Evolutionary conservation across 2,888 invertebrate genomes (phyloP), one percentile per base, ranked within the genome.

Genomic region (Trissonchulus latispiculum): DNA sequence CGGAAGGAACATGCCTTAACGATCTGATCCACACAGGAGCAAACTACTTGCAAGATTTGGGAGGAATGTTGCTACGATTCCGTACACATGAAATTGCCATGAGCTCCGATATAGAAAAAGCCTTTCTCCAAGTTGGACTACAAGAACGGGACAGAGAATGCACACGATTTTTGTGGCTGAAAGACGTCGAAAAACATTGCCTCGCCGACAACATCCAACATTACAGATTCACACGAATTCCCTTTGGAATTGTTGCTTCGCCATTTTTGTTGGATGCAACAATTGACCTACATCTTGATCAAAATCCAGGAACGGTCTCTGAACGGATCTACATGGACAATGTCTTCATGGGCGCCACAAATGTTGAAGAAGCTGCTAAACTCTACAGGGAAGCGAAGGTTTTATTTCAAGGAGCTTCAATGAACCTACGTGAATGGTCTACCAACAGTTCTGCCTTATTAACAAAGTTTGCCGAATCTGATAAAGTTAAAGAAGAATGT

Each of bases 391-490:
- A 69, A 32, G 8, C 69, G 15, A 61, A 61, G 23, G 33, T 2
- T 18, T 35, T 70, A 1, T 72, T 72, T 31, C 29, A 32, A 3
- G 1, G 23, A 2, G 72, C 68, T n/a, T 37, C 68, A 15, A 73
- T 73, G 73, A 68, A 73, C 28, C 32, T 73, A 8, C 28, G 73
- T 1, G 73, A 73, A 69, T 73, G 36, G 35, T 23, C 33, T 2
- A 15, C 73, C 2, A 73, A 73, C 35, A 67, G 37, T 8, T 2
- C 8, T 31, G 70, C 37, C 23, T 23, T 73, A 2, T 31, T 1
- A 1, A 35, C n/a, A 28, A 1, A 33, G 15, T 1, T 73, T 1
- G 33, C 73, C 3, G 35, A 2, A 33, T 61, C 2, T 1, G 73
- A 73, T 37, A 33, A 1, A 23, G 33, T 33, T 2, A 73, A 69